phyloP scores from a whole-genome alignment of 2,888 invertebrate species.

The Galerucella calmariensis region DNA sequence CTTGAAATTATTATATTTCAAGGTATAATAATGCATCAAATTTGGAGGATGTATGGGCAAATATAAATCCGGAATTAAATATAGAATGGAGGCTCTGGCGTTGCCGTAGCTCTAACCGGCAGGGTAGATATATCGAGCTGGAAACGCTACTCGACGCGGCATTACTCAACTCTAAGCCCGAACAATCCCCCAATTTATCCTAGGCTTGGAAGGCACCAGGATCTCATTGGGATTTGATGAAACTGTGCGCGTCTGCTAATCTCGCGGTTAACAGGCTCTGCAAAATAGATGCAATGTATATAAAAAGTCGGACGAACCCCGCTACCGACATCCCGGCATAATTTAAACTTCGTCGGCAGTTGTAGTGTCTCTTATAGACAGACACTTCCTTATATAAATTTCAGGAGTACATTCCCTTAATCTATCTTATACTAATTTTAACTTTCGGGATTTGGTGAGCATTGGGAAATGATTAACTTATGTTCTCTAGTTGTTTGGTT shows the following conservation, averaged over 20 bases:
- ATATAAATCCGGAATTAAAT: conserved; percentile 66
- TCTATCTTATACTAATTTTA: conserved; percentile 4
- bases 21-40: conserved; percentile 66
- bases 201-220: conserved; percentile 62
- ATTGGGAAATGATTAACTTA: too few relatives aligned
- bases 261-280: conserved; percentile 66
- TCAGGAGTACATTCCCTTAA: conserved; percentile 9
- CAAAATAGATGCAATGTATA: conserved; percentile 62
- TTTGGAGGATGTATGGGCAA: conserved; percentile 63
- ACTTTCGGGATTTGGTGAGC: background rate
- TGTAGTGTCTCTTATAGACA: conserved; percentile 14
- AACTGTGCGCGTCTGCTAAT: conserved; percentile 65
- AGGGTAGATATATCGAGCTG: conserved; percentile 64
- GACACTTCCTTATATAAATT: conserved; percentile 12
- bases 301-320: conserved; percentile 29
- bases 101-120: conserved; percentile 35
- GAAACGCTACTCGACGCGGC: conserved; percentile 64
- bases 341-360: conserved; percentile 14
- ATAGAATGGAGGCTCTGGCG: conserved; percentile 61
- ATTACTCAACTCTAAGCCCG: conserved; percentile 66
- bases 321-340: conserved; percentile 2
- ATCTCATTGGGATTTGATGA: conserved; percentile 67
- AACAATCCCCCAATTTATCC: conserved; percentile 66
- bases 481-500: too few relatives aligned
- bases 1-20: conserved; percentile 64